Base-by-base conservation (phyloP, 1,140 invertebrate species). In the Saccostrea glomerata region DNA sequence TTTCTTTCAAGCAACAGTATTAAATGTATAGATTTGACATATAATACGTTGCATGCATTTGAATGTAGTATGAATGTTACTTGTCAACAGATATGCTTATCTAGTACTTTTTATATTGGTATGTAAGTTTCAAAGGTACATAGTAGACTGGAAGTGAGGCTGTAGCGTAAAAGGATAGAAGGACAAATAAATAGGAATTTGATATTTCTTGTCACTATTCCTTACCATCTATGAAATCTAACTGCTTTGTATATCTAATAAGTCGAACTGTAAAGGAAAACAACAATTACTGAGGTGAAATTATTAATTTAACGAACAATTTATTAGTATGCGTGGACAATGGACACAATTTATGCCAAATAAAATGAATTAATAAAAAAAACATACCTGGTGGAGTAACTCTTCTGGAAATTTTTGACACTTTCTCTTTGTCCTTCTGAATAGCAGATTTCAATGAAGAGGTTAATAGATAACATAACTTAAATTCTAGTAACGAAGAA, bases 191-290 rank as follows among this genome's bases (percentile, higher is more conserved):
- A 9, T 47, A 47, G 47, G 47, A 47, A 7, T 7, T 47, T 7
- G 47, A 47, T 47, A 47, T 7, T 47, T 47, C 47, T 3, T 47
- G 15, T 20, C 15, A 63, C n/a, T 20, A 63, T 20, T 17, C n/a
- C 70, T 73, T 73, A 73, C 70, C 70, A 73, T 73, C 70, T 30
- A 73, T 73, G 30, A 73, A 73, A 73, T 73, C 70, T 36, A 73
- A 73, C 70, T 73, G 70, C 15, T 73, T 73, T 73, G 70, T 73
- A 73, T 73, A 73, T 73, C 25, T 73, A 30, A 73, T 73, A 30
- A 73, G 30, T 36, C 70, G 70, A 15, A 73, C 70, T 73, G 70
- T 73, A 73, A 63, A 63, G 58, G 17, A 63, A 63, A 63, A 20
- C n/a, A 63, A 63, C 47, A 63, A 20, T 20, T 20, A n/a, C 58